Percentiles rank a stretch among this genome's conserved stretches.
These are phyloP conservation scores for Cephus sareptanus DNA, from an alignment of 2,888 invertebrate species.

Conservation along the genomic window DNA sequence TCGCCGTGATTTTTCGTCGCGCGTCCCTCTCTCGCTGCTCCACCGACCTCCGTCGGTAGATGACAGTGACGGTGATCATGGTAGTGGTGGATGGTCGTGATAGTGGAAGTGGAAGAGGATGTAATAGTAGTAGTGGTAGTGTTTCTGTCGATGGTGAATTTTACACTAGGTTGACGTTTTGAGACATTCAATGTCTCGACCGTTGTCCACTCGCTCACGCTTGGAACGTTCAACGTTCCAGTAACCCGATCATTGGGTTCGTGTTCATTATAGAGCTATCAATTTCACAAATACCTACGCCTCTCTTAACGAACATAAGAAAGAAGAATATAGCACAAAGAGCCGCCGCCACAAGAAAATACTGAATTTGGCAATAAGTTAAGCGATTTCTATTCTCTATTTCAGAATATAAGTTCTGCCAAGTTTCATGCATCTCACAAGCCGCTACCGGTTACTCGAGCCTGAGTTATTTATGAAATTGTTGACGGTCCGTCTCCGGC, in stretches of 20 bases:
- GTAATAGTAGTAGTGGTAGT: background rate
- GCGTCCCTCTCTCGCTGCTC: constrained; percentile 48
- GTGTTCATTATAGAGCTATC: constrained; percentile 22
- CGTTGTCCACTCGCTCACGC: constrained; percentile 33
- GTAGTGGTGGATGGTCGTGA: background rate
- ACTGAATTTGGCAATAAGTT: constrained; percentile 65
- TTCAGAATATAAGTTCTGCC: constrained; percentile 29
- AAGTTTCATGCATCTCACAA: constrained; percentile 45
- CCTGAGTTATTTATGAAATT: constrained; percentile 41
- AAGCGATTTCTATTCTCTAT: constrained; percentile 45
- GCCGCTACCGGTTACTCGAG: constrained; percentile 48
- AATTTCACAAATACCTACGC: constrained; percentile 43
- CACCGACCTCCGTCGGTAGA: constrained; percentile 7
- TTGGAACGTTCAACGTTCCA: constrained; percentile 25
- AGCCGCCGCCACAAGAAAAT: constrained; percentile 55
- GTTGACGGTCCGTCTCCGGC: constrained; percentile 33
- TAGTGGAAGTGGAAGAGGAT: background rate
- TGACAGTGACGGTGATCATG: background rate
- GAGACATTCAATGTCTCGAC: constrained; percentile 33
- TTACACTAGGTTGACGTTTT: background rate
- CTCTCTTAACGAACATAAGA: constrained; percentile 32
- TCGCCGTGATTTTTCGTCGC: constrained; percentile 63
- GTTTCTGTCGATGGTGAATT: background rate
- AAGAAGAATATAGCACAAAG: constrained; percentile 43
- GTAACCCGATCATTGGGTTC: constrained; percentile 25